phyloP scores from a whole-genome alignment of 2,888 invertebrate genomes.

The Polia nebulosa region DNA sequence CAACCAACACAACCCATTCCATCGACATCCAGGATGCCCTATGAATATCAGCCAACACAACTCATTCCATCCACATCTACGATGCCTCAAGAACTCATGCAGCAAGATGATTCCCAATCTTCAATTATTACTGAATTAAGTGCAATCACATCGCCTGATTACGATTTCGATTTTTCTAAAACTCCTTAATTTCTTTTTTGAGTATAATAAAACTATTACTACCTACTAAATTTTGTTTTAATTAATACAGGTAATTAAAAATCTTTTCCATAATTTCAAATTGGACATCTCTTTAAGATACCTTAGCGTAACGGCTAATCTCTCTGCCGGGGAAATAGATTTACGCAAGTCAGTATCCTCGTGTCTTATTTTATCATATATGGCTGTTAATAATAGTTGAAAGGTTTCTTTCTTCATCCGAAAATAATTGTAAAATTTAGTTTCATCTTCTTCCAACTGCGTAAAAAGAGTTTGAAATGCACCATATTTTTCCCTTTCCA shows the following conservation, averaged over 20 bases:
- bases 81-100: constrained; percentile 59
- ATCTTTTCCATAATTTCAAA: constrained; percentile 4
- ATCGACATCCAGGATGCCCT: constrained; percentile 57
- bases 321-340: constrained; percentile 63
- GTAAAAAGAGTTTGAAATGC: too few relatives aligned
- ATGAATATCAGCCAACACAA: constrained; percentile 49
- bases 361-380: constrained; percentile 59
- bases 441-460: constrained; percentile 27
- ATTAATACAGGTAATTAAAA: constrained; percentile 57
- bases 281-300: constrained; percentile 20
- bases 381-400: constrained; percentile 58
- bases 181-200: constrained; percentile 62
- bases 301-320: constrained; percentile 57
- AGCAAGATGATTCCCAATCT: constrained; percentile 64
- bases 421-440: constrained; percentile 21
- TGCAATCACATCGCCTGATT: constrained; percentile 61
- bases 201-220: constrained; percentile 58
- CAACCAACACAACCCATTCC: constrained; percentile 56
- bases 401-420: constrained; percentile 50
- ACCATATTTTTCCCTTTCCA: too few relatives aligned
- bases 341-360: constrained; percentile 62
- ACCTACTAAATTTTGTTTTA: constrained; percentile 63
- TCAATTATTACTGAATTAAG: constrained; percentile 48
- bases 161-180: constrained; percentile 61
- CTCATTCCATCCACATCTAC: too few relatives aligned